Evolutionary conservation across 2,113 vertebrate genomes (phyloP).

Genomic region (Atrichornis clamosus): DNA sequence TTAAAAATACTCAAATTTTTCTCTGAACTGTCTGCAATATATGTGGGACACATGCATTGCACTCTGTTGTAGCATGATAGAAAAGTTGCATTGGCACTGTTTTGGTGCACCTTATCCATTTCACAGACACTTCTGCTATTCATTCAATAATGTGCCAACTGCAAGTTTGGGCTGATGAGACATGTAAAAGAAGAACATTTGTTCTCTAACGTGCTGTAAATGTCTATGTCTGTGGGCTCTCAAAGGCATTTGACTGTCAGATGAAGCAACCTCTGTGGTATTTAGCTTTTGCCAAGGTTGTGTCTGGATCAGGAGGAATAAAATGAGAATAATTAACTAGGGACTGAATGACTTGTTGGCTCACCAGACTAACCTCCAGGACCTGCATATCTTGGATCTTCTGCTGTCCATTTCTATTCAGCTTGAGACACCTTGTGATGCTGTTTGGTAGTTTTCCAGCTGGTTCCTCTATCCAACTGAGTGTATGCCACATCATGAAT

Average conservation of each 20-base stretch:
- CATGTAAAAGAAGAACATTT: neutral
- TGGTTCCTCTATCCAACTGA: neutral
- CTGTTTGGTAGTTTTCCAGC: neutral
- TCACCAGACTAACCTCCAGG: neutral
- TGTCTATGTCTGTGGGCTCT: neutral
- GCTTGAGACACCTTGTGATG: neutral
- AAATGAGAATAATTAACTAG: neutral
- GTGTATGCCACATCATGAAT: neutral
- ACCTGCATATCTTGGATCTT: neutral
- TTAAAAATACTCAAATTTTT: neutral
- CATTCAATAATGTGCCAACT: neutral
- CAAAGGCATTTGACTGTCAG: constrained; percentile 3
- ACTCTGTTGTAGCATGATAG: neutral
- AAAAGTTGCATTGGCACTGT: neutral
- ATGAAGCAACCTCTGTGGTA: neutral
- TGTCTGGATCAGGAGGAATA: neutral
- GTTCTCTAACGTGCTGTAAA: neutral
- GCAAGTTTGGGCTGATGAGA: neutral
- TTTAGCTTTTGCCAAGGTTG: constrained; percentile 14
- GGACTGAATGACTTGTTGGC: neutral
- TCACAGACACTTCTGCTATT: neutral
- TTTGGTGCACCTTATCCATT: neutral
- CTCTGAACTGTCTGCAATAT: neutral
- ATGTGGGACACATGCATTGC: neutral
- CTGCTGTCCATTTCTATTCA: neutral